phyloP scores from a whole-genome alignment of 2,113 vertebrate species.

The Odontophorus gujanensis region DNA sequence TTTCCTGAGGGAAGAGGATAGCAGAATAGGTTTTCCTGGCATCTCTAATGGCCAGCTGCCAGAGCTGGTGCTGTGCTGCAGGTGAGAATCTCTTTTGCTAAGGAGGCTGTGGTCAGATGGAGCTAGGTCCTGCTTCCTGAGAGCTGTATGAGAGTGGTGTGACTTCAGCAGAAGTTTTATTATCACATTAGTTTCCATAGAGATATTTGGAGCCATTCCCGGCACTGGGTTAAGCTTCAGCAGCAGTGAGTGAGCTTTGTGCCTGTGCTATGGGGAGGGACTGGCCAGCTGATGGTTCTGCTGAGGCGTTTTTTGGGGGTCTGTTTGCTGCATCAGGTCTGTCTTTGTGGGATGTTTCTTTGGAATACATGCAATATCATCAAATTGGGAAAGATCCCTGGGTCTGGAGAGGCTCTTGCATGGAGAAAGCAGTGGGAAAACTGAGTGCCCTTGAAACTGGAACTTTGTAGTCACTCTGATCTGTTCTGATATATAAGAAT shows the following conservation, averaged over 20 bases:
- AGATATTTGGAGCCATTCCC: background rate
- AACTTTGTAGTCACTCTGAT: background rate
- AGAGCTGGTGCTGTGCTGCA: background rate
- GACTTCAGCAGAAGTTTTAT: conserved; percentile 25
- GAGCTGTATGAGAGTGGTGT: background rate
- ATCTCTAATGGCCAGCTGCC: background rate
- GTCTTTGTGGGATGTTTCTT: background rate
- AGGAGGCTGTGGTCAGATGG: background rate
- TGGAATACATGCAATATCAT: background rate
- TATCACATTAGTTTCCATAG: background rate
- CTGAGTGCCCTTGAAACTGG: background rate
- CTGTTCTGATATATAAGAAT: background rate
- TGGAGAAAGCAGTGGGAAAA: background rate
- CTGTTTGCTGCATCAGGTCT: background rate
- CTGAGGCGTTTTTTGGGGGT: background rate
- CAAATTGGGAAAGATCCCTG: background rate
- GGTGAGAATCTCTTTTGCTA: background rate
- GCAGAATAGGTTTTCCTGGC: background rate
- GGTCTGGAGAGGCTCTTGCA: background rate
- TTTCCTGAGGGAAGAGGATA: background rate
- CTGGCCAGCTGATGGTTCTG: background rate
- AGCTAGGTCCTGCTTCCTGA: conserved; percentile 2
- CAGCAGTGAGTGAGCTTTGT: background rate
- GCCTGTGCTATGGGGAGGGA: background rate
- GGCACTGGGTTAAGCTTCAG: background rate